phyloP scores from a whole-genome alignment of 2,797 vertebrate genomes.

The Rhinoraja longicauda region DNA sequence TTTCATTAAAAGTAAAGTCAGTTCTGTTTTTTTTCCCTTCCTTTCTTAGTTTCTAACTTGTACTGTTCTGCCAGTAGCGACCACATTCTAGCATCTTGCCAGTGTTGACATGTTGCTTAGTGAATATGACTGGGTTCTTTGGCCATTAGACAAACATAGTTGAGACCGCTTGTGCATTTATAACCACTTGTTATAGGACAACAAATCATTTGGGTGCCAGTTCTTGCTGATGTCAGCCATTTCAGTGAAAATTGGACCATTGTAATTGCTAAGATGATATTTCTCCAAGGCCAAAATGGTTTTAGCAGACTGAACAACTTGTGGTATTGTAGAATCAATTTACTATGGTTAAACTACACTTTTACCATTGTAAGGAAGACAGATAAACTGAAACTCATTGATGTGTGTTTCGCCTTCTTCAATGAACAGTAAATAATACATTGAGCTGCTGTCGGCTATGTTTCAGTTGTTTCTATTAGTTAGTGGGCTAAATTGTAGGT shows the following conservation, averaged over 20 bases:
- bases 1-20: neutral
- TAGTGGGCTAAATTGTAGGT: too few species aligned
- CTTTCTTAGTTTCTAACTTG: neutral
- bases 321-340: neutral
- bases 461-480: too few species aligned
- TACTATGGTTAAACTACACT: neutral
- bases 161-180: neutral
- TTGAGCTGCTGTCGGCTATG: too few species aligned
- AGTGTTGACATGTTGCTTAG: neutral
- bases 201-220: neutral
- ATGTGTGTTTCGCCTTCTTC: neutral
- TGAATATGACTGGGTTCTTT: neutral
- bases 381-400: neutral
- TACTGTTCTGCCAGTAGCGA: neutral
- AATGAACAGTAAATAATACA: neutral
- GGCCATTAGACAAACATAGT: neutral
- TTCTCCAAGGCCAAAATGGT: neutral
- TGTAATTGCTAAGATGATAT: neutral
- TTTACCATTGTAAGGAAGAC: neutral
- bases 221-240: too few species aligned
- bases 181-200: neutral
- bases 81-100: neutral
- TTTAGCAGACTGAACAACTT: neutral
- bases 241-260: too few species aligned
- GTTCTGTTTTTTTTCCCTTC: neutral